Evolutionary conservation across 1,140 invertebrate species (phyloP).

Genomic region (Lordiphosa stackelbergi): DNA sequence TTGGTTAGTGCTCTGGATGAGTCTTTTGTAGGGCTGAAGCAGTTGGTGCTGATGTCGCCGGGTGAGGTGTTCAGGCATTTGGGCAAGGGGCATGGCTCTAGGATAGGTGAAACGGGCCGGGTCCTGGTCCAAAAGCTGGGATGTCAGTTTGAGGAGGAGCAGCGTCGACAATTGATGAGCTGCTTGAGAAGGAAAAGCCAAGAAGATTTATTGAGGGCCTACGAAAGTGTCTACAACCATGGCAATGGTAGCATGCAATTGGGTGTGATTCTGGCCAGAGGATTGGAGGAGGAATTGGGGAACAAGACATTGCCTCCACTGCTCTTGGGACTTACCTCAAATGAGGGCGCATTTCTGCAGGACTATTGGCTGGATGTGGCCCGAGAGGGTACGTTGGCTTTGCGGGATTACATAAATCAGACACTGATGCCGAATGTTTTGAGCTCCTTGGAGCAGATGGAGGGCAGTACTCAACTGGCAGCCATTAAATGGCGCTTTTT

Average conservation of each 20-base stretch:
- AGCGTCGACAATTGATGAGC: conserved; percentile 52
- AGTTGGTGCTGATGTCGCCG: conserved; percentile 84
- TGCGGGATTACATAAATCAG: conserved; percentile 78
- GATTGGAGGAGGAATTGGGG: conserved; percentile 67
- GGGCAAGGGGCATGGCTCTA: conserved; percentile 59
- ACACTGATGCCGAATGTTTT: conserved; percentile 78
- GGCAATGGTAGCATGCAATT: conserved; percentile 79
- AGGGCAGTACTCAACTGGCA: conserved; percentile 61
- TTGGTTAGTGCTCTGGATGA: conserved; percentile 32
- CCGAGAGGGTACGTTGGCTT: conserved; percentile 77
- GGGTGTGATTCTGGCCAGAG: conserved; percentile 80
- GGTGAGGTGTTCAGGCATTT: conserved; percentile 79
- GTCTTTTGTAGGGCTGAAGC: neutral
- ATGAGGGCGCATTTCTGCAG: conserved; percentile 80
- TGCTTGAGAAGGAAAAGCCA: conserved; percentile 82
- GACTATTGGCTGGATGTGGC: conserved; percentile 79
- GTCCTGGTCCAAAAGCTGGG: conserved; percentile 79
- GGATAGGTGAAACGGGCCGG: conserved; percentile 78
- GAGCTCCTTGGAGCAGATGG: conserved; percentile 29
- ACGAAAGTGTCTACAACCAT: conserved; percentile 80
- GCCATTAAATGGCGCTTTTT: conserved; percentile 79
- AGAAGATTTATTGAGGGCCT: conserved; percentile 79
- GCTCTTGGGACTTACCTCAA: conserved; percentile 76
- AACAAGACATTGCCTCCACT: conserved; percentile 64
- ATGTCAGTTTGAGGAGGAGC: conserved; percentile 77